Evolutionary conservation across 2,888 invertebrate genomes (phyloP), one percentile per base, ranked within the genome.

Genomic region (Linnaemya tessellans): DNA sequence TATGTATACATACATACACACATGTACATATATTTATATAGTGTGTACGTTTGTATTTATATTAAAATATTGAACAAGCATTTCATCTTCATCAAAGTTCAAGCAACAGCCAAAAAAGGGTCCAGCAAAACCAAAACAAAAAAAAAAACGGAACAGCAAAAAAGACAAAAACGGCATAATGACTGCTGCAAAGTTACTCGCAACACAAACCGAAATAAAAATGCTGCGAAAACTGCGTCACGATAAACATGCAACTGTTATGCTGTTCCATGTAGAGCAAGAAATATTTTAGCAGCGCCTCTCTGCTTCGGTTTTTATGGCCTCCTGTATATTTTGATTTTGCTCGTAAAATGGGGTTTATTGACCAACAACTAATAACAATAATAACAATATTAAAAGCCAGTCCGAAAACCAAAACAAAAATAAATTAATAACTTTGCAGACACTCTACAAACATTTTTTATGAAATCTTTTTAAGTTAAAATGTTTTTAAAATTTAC

Each of bases 301-400:
- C 13, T 22, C 25, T 64, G 56, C 56, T 65, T 35, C 58, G 30
- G 30, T 67, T 78, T 58, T 78, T 54, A 41, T 73, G 43, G 58
- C 38, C 71, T 43, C 18, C 41, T 64, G 43, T 41, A 30, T 51
- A 54, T 18, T 73, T 80, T 54, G 51, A 60, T 67, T 73, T 43
- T 54, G 35, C 62, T 64, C 49, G 22, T n/a, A 58, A 58, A 71
- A 75, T 46, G 58, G 82, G 71, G 82, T 83, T 83, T 83, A 83
- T 78, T 83, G 82, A 78, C 82, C 82, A 83, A 78, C 65, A 58
- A 71, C 77, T 83, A 83, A 83, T 83, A 83, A 83, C 58, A 78
- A 82, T 82, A 82, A 77, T 70, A 82, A 82, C 38, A 77, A 82
- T 65, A 71, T 83, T 83, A 60, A 78, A 78, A 22, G 71, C 58